Base-by-base conservation (phyloP, 92 coral and sea anemone species). In the Porites evermanni region DNA sequence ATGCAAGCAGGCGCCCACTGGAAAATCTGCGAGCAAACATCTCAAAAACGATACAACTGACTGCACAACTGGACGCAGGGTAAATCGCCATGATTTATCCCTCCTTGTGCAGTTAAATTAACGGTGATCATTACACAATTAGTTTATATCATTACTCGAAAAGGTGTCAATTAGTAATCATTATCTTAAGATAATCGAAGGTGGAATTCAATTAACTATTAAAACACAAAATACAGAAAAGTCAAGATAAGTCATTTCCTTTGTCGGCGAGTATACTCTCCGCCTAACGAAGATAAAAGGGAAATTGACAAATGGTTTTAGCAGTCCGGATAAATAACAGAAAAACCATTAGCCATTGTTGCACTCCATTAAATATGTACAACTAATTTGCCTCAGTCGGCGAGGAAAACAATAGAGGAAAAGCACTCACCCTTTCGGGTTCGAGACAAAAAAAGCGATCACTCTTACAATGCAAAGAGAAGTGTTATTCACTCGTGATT, bases 141-240 rank as follows among this genome's bases (percentile, higher is more conserved):
- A 94, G 91, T 89, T 93, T 88, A 91, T 95, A 95, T 91, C 95
- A 93, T 90, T 88, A 87, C 93, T 86, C 95, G 85, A 91, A 88
- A 89, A 81, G 93, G 96, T 96, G 98, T 93, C 98, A 92, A 96
- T 96, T 96, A 93, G 89, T 92, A 66, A 88, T 96, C 94, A 96
- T 96, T 95, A 95, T 92, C 95, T 89, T 78, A 60, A 95, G 96
- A 96, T 96, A 89, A 94, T 96, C 98, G 96, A 89, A 89, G 83
- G 89, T 91, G 98, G 99, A 95, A 96, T 96, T 96, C 99, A 95
- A 96, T 96, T 96, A 94, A 81, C 94, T 89, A 92, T 91, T 88
- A 93, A 91, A 87, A 91, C 91, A 91, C 81, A 91, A 91, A 91
- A 87, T 91, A 91, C 85, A 87, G 79, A 87, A 82, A 91, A 81